These are phyloP conservation scores for Sphyrna mokarran DNA, from an alignment of 2,113 vertebrate genomes.

Conservation along the genomic window DNA sequence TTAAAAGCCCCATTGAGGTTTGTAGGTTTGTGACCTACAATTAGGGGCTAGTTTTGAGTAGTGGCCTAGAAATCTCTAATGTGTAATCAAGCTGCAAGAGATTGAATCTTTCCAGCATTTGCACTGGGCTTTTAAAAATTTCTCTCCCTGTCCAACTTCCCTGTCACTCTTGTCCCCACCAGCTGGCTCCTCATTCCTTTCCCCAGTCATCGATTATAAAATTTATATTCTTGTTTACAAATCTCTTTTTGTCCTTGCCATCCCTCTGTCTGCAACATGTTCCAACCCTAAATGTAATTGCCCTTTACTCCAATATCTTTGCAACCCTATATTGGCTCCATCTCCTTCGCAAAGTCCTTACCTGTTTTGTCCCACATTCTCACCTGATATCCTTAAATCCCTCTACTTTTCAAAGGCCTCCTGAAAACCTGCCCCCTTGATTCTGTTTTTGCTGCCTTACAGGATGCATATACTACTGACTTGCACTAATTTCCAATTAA, in stretches of 20 bases:
- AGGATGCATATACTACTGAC: not conserved
- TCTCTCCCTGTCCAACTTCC: not conserved
- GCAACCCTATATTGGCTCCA: not conserved
- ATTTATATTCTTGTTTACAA: not conserved
- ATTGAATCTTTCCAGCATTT: not conserved
- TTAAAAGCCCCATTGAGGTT: not conserved
- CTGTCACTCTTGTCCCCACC: not conserved
- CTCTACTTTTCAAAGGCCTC: not conserved
- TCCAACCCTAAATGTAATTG: not conserved
- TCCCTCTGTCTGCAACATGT: not conserved
- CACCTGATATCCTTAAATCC: not conserved
- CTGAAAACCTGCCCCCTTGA: not conserved
- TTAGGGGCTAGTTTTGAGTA: not conserved
- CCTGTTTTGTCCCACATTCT: not conserved
- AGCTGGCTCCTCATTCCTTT: not conserved
- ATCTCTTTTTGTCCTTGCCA: not conserved
- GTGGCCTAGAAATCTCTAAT: not conserved
- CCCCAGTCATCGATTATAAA: not conserved
- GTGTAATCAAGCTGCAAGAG: not conserved
- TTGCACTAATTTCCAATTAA: not conserved
- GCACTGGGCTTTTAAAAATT: not conserved
- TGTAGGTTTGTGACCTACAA: too few relatives aligned
- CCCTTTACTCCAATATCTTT: not conserved
- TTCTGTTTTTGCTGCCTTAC: not conserved
- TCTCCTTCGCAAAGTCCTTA: not conserved